Conservation (phyloP, 1,140 invertebrate genomes). For the Sitophilus oryzae region DNA sequence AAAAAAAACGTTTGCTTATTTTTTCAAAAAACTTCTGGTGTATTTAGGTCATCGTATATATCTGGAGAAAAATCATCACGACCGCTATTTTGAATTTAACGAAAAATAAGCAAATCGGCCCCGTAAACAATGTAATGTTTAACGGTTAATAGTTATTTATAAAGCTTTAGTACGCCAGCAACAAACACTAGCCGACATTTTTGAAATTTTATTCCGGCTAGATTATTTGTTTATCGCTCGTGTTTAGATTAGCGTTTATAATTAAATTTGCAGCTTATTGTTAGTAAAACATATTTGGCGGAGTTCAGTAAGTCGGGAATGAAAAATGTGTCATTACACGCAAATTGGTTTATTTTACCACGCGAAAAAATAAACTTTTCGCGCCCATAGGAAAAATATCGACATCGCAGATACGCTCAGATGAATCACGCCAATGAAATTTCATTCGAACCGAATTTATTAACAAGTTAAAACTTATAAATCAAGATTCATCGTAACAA, state of each 20-base stretch:
- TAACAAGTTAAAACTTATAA: constrained; percentile 18
- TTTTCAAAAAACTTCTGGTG: not conserved
- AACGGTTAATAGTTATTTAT: constrained; percentile 17
- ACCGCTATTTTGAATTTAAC: not conserved
- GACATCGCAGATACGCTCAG: not conserved
- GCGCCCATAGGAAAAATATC: constrained; percentile 14
- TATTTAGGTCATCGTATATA: not conserved
- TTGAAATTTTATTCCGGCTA: constrained; percentile 11
- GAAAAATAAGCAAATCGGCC: constrained; percentile 1
- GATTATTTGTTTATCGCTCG: constrained; percentile 17
- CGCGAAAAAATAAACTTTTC: constrained; percentile 17
- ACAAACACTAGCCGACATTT: constrained; percentile 13
- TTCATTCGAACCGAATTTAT: constrained; percentile 21
- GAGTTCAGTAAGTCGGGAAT: constrained; percentile 13
- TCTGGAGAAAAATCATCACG: not conserved
- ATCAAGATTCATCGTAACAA: constrained; percentile 8
- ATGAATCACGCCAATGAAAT: constrained; percentile 16
- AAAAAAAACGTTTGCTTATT: not conserved
- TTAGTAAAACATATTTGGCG: constrained; percentile 23
- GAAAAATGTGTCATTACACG: constrained; percentile 25
- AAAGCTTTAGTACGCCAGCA: not conserved
- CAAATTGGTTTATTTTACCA: constrained; percentile 14
- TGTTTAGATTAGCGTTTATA: constrained; percentile 25
- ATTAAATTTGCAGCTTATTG: constrained; percentile 24
- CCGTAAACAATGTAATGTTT: constrained; percentile 19